Evolutionary conservation across 2,797 vertebrate species (phyloP).

Genomic region (Hydrolagus colliei): DNA sequence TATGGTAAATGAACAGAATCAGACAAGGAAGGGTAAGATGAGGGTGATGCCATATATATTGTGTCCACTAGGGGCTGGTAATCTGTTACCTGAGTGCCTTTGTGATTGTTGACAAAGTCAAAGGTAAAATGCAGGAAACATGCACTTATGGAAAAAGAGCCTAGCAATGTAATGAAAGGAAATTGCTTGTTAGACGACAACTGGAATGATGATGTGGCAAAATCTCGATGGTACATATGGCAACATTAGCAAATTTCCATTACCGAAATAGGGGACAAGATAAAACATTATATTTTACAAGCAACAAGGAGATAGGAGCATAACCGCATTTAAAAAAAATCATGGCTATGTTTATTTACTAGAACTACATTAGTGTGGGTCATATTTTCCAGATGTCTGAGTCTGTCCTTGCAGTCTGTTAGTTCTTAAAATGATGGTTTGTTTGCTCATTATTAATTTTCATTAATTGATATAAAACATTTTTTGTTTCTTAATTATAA

Average conservation of each 20-base stretch:
- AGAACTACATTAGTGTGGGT: neutral
- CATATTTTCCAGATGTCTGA: neutral
- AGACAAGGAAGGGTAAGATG: neutral
- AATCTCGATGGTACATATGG: neutral
- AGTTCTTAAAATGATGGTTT: conserved; percentile 19
- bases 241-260: neutral
- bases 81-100: neutral
- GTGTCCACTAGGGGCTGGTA: neutral
- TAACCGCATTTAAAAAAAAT: no score
- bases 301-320: no score
- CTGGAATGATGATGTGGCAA: neutral
- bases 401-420: neutral
- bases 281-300: no score
- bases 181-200: neutral
- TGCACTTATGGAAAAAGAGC: neutral
- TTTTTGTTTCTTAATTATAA: conserved; percentile 29
- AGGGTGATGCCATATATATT: neutral
- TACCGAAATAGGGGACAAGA: neutral
- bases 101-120: neutral
- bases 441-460: conserved; percentile 17
- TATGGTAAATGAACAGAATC: neutral
- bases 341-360: conserved; percentile 1
- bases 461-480: conserved; percentile 20
- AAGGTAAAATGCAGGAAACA: neutral
- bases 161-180: neutral